Base-by-base conservation (phyloP, 2,113 vertebrate species). In the Rhynchomys soricoides region DNA sequence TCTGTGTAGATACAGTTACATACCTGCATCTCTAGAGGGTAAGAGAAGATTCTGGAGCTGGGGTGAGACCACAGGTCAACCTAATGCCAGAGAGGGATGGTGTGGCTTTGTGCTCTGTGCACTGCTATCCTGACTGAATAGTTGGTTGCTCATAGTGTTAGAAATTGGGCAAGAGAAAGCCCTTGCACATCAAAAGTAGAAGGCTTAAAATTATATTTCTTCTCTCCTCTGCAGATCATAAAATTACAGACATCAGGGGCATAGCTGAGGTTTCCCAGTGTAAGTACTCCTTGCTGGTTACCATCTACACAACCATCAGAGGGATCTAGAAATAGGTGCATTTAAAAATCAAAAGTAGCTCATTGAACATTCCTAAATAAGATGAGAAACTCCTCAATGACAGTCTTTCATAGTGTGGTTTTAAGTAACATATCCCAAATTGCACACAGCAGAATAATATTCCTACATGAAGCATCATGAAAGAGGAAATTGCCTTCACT, bases 321-420 rank as follows among this genome's bases (percentile, higher is more conserved):
- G 70, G 34, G 62, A 43, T 52, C 43, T 13, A 77, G 43, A 89
- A 55, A 16, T 55, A 78, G 16, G 37, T 79, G 40, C 26, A 40
- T 68, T 55, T 75, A 88, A 89, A 93, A 93, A 86, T 71, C 24
- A 71, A 73, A 74, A 94, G 29, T 37, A 92, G 57, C 37, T 66
- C n/a, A 52, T 8, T 74, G 10, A 71, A 79, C n/a, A 62, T 82
- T 73, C 57, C 43, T 64, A 11, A 57, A 87, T 12, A 95, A 12
- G 4, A 68, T 78, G 86, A 91, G 70, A 31, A 95, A 81, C 81
- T 45, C 29, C 71, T 94, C 66, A 50, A 7, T 34, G 29, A 70
- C 40, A 48, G 24, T 57, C 6, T 88, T 93, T 68, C 62, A 64
- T 62, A 64, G 29, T 52, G 57, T 66, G 31, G 17, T 75, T 85